A percentile compares a stretch with the other conserved stretches of the same genome.
phyloP scores from a whole-genome alignment of 2,888 invertebrate genomes.

The Tinea trinotella region DNA sequence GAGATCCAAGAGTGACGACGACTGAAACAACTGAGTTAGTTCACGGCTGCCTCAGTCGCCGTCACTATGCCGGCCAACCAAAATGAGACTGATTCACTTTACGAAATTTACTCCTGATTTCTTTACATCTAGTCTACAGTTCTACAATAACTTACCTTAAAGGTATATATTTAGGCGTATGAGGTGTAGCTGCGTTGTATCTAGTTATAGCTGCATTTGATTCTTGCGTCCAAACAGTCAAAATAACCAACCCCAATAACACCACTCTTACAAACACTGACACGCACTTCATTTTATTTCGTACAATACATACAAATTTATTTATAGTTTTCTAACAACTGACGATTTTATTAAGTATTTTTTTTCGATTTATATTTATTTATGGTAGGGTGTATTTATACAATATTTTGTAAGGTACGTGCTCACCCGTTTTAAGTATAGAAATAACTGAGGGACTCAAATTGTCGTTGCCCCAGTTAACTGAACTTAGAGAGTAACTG shows the following conservation, averaged over 20 bases:
- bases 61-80: too few relatives aligned
- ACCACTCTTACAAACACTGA: constrained; percentile 37
- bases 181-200: constrained; percentile 59
- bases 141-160: constrained; percentile 44
- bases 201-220: constrained; percentile 38
- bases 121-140: too few relatives aligned
- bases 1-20: too few relatives aligned
- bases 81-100: too few relatives aligned
- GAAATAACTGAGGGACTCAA: constrained; percentile 43
- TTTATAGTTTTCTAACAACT: too few relatives aligned
- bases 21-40: too few relatives aligned
- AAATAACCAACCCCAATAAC: constrained; percentile 47
- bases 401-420: too few relatives aligned
- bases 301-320: too few relatives aligned
- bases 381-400: constrained; percentile 1
- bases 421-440: constrained; percentile 38
- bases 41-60: too few relatives aligned
- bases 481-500: constrained; percentile 44
- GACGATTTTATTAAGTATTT: too few relatives aligned
- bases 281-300: constrained; percentile 24
- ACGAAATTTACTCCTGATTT: too few relatives aligned
- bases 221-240: constrained; percentile 22
- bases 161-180: constrained; percentile 57
- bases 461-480: constrained; percentile 47
- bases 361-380: too few relatives aligned